A percentile compares a stretch with the other conserved stretches of the same genome.
These are phyloP conservation scores for Lepidurus apus DNA, from an alignment of 1,140 invertebrate genomes.

Conservation along the genomic window DNA sequence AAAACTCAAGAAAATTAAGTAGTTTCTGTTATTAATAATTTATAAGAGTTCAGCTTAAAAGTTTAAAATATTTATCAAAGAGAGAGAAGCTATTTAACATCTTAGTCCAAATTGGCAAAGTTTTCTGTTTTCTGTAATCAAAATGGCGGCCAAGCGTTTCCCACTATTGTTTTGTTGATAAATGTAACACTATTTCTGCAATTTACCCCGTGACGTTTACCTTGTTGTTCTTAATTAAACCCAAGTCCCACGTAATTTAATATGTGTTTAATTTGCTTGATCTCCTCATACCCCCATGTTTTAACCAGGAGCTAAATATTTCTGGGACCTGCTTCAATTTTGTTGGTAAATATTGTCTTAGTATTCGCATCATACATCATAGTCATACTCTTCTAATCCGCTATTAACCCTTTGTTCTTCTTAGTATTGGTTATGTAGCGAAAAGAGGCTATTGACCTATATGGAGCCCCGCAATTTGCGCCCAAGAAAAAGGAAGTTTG, in stretches of 20 bases:
- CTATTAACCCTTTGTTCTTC: background rate
- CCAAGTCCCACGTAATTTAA: background rate
- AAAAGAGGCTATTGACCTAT: background rate
- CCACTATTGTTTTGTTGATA: background rate
- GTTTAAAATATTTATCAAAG: background rate
- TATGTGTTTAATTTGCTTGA: background rate
- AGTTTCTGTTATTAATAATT: too few relatives aligned
- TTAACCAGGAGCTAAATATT: background rate
- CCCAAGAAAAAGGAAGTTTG: background rate
- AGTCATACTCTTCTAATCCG: background rate
- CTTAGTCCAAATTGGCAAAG: background rate
- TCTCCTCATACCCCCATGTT: background rate
- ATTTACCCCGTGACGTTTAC: background rate
- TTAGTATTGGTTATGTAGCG: background rate
- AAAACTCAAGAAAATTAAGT: too few relatives aligned
- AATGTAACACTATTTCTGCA: background rate
- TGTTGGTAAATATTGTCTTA: background rate
- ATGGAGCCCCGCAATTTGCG: slow-evolving; percentile 17
- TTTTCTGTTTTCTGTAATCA: background rate
- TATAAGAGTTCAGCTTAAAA: background rate
- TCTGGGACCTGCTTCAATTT: background rate
- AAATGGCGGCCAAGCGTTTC: slow-evolving; percentile 13
- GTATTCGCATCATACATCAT: background rate
- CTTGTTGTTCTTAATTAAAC: background rate
- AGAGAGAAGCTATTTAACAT: too few relatives aligned